phyloP scores from a whole-genome alignment of 2,797 vertebrate species.

The Phyllotis vaccarum region DNA sequence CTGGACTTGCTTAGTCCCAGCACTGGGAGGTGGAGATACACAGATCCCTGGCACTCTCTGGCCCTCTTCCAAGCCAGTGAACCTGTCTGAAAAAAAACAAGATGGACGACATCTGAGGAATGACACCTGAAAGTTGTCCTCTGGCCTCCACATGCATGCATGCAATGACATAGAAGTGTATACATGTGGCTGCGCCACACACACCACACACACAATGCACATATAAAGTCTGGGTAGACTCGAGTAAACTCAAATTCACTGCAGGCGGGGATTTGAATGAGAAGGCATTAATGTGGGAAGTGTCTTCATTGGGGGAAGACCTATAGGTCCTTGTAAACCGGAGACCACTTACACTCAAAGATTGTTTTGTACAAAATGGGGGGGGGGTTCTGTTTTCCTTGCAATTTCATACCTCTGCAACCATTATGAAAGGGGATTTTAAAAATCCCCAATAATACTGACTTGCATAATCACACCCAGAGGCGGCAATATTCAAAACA shows the following conservation, averaged over 20 bases:
- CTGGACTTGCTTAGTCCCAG: not conserved
- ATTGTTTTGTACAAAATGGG: constrained; percentile 51
- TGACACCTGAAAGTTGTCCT: not conserved
- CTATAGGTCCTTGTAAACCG: not conserved
- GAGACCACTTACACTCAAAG: constrained; percentile 60
- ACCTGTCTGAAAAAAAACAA: not conserved
- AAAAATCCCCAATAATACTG: constrained; percentile 41
- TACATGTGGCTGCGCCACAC: too few species aligned
- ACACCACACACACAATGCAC: not conserved
- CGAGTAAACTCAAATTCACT: not conserved
- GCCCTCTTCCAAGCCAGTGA: not conserved
- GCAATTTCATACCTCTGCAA: constrained; percentile 66
- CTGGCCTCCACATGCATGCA: not conserved
- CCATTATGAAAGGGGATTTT: constrained; percentile 51
- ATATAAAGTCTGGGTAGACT: not conserved
- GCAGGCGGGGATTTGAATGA: not conserved
- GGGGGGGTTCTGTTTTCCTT: constrained; percentile 66
- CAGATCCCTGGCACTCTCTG: not conserved
- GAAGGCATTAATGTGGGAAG: not conserved
- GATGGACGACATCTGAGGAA: not conserved
- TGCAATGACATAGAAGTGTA: not conserved
- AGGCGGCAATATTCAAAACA: constrained; percentile 80
- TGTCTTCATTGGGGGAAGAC: constrained; percentile 8
- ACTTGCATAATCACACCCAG: constrained; percentile 78
- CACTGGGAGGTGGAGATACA: fast-evolving